Evolutionary conservation across 2,888 invertebrate species (phyloP), one percentile per base, ranked within the genome.

Genomic region (Hesperia comma): DNA sequence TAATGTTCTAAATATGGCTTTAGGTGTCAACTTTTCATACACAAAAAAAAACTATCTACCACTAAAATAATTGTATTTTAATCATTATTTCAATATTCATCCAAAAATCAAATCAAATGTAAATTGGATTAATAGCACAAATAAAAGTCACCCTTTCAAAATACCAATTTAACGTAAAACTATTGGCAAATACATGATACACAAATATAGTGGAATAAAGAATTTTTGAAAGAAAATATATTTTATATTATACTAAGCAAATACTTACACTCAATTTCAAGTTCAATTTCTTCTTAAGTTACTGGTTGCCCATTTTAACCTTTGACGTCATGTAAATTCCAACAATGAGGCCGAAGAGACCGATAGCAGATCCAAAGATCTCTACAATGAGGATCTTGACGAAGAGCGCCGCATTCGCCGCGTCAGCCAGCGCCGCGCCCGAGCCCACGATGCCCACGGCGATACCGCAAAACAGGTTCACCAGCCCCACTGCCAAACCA

Each of bases 321-420:
- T 95, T 96, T 73, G 96, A 96, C 69, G 96, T 96, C 96, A 98
- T 97, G 86, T 97, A 98, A 87, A 99, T 99, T 75, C 99, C 99
- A 73, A 99, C 99, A 88, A 99, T 99, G 67, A 99, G 95, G 64
- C 99, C 99, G 88, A 99, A 99, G 21, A 99, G 95, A 81, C 99
- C 99, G 83, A 99, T 99, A 79, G 99, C 99, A 81, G 98, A 98
- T 68, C 99, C 99, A 84, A 99, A 99, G 90, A 99, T 99, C 93
- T 99, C 99, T 55, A 99, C 97, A 86, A 99, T 99, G 53, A 99
- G 95, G 86, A 99, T 99, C 91, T 99, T 99, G 61, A 99, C 99
- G 82, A 99, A 99, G 7, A 99, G 94, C 3, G 97, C 95, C 17
- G 98, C 96, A 85, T 99, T 99, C 49, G 99, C 99, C 37, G 99